A percentile compares a stretch with the other conserved stretches of the same genome.
These are phyloP conservation scores for Lates calcarifer DNA, from an alignment of 2,113 vertebrate species.

Conservation along the genomic window DNA sequence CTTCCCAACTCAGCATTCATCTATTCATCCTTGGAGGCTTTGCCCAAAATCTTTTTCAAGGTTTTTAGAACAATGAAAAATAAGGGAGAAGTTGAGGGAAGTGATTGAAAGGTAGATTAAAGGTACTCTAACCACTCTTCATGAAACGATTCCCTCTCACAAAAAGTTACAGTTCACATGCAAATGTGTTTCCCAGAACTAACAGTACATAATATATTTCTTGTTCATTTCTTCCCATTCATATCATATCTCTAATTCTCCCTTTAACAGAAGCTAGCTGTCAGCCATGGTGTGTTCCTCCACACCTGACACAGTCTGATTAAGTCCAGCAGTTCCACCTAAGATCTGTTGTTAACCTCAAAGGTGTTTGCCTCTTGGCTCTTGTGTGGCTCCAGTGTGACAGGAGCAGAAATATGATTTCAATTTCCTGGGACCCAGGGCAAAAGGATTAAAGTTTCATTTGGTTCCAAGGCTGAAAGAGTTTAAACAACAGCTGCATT, in stretches of 20 bases:
- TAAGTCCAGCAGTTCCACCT: neutral
- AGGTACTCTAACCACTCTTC: too few species aligned
- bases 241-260: neutral
- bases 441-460: constrained; percentile 39
- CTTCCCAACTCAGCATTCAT: too few species aligned
- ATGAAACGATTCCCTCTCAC: too few species aligned
- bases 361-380: constrained; percentile 36
- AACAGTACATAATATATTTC: neutral
- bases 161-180: too few species aligned
- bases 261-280: neutral
- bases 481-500: constrained; percentile 6
- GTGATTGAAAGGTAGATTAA: too few species aligned
- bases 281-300: neutral
- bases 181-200: neutral
- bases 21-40: too few species aligned
- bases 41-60: too few species aligned
- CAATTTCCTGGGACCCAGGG: constrained; percentile 39
- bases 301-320: neutral
- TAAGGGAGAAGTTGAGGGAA: too few species aligned
- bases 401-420: constrained; percentile 54
- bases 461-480: constrained; percentile 11
- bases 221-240: neutral
- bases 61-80: too few species aligned
- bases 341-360: too few species aligned
- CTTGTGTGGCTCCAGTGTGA: constrained; percentile 13